Evolutionary conservation across 1,140 invertebrate species (phyloP).

Genomic region (Zaprionus africanus): DNA sequence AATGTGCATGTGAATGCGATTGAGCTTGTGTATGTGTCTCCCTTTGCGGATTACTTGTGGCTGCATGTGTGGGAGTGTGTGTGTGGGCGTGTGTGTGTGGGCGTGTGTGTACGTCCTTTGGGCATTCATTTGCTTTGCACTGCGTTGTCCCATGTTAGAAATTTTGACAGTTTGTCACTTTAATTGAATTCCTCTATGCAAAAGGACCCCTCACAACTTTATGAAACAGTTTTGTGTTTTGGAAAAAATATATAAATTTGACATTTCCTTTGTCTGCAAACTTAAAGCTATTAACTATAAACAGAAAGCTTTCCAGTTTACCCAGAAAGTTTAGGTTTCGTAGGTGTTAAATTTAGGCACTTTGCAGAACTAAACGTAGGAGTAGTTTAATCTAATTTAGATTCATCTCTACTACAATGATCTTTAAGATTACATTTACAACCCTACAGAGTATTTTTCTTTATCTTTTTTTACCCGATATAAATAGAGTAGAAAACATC

Average conservation of each 20-base stretch:
- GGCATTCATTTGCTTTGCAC: slow-evolving; percentile 44
- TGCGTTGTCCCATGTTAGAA: slow-evolving; percentile 65
- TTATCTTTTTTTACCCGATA: too few species aligned
- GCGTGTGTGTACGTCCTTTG: slow-evolving; percentile 48
- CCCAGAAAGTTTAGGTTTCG: too few species aligned
- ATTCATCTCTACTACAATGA: too few species aligned
- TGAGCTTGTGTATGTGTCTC: slow-evolving; percentile 13
- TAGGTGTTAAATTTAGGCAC: too few species aligned
- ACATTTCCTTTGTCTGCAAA: not conserved
- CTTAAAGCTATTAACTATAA: not conserved
- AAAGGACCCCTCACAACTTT: slow-evolving; percentile 20
- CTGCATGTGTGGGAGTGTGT: slow-evolving; percentile 15
- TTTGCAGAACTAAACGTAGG: too few species aligned
- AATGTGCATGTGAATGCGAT: slow-evolving; percentile 61
- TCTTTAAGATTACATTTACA: too few species aligned
- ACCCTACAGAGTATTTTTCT: too few species aligned
- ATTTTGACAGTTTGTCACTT: slow-evolving; percentile 78
- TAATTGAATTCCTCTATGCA: slow-evolving; percentile 73
- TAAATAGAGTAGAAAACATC: too few species aligned
- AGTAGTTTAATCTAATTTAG: too few species aligned
- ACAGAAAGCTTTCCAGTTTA: not conserved
- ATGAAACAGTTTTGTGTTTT: slow-evolving; percentile 9
- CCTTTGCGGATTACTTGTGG: slow-evolving; percentile 3
- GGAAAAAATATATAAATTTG: not conserved
- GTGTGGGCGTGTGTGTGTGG: slow-evolving; percentile 16